Percentiles rank a stretch among this genome's conserved stretches.
Conservation (phyloP, 2,113 vertebrate species). For the Prinia subflava region DNA sequence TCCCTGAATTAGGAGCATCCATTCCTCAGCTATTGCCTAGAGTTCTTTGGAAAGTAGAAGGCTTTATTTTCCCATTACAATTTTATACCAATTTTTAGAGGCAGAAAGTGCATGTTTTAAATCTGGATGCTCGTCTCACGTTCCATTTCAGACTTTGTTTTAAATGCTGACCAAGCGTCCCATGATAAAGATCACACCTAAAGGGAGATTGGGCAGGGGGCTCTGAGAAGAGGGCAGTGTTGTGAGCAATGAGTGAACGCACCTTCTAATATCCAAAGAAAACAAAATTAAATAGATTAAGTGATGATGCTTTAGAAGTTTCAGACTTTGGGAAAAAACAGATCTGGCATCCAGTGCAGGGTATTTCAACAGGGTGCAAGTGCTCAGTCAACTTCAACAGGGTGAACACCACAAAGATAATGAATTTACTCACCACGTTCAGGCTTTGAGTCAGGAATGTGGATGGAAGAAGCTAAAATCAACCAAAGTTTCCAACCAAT, state of each 20-base stretch:
- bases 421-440: background rate
- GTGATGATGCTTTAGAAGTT: background rate
- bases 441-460: background rate
- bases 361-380: background rate
- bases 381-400: background rate
- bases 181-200: background rate
- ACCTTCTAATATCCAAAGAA: background rate
- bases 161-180: background rate
- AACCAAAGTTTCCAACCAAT: background rate
- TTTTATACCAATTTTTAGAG: constrained; percentile 29
- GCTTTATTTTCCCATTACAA: constrained; percentile 37
- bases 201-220: background rate
- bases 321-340: background rate
- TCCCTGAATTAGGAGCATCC: constrained; percentile 63
- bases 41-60: background rate
- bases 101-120: constrained; percentile 7
- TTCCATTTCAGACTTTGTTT: background rate
- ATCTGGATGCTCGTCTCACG: background rate
- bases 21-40: constrained; percentile 21
- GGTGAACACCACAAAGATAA: background rate
- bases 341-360: background rate
- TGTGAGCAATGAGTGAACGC: background rate
- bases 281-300: background rate
- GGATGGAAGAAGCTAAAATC: background rate
- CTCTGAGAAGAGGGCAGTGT: background rate